Percentiles rank a stretch among this genome's conserved stretches.
These are phyloP conservation scores for Tanypteryx hageni DNA, from an alignment of 2,888 invertebrate genomes.

Conservation along the genomic window DNA sequence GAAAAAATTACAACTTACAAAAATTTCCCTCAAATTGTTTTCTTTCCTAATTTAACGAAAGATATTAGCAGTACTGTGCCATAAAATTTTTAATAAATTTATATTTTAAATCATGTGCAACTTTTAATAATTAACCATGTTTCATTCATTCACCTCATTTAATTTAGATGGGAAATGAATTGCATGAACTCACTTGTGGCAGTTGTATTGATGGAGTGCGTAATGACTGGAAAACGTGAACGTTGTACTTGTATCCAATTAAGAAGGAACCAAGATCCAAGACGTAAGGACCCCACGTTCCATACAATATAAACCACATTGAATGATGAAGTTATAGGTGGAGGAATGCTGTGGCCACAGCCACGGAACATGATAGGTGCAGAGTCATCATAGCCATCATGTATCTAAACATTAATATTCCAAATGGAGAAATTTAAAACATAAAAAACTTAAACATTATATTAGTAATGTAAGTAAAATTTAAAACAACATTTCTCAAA, in stretches of 20 bases:
- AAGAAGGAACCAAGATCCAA: constrained; percentile 77
- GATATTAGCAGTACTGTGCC: no score
- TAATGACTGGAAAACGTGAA: no score
- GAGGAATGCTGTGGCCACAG: constrained; percentile 78
- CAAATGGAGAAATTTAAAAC: constrained; percentile 43
- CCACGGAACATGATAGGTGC: constrained; percentile 78
- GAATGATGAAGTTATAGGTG: constrained; percentile 79
- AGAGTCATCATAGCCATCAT: constrained; percentile 85
- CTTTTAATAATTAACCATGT: no score
- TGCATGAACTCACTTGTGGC: constrained; percentile 67
- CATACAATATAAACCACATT: constrained; percentile 82
- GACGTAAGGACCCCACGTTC: constrained; percentile 74
- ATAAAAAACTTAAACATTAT: not conserved
- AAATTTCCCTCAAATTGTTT: no score
- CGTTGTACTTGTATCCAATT: constrained; percentile 76
- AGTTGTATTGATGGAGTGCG: not conserved
- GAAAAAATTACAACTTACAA: no score
- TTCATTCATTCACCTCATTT: not conserved
- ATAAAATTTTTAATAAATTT: no score
- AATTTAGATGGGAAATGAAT: not conserved
- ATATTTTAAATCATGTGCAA: no score
- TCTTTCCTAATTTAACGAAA: no score
- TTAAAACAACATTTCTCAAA: no score
- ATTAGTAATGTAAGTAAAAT: no score
- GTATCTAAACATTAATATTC: constrained; percentile 77